Conservation (phyloP, 2,888 invertebrate genomes). For the Drosophila kanekoi region DNA sequence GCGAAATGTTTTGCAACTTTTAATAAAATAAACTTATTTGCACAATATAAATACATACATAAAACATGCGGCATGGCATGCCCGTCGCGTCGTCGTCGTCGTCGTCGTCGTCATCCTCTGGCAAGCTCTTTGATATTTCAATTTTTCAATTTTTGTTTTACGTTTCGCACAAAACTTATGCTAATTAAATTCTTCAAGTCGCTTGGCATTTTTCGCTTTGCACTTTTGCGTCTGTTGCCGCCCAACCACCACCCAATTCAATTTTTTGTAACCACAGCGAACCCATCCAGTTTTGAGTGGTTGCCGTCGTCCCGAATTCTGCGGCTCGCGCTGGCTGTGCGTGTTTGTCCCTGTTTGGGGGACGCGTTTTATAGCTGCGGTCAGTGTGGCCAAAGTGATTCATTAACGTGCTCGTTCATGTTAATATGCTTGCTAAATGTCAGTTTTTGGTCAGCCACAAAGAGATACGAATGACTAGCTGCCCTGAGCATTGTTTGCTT, state of each 20-base stretch:
- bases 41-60: conserved; percentile 65
- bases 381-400: conserved; percentile 62
- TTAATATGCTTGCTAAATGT: conserved; percentile 65
- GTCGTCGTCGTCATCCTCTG: conserved; percentile 2
- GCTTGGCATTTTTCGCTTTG: conserved; percentile 43
- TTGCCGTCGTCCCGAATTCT: conserved; percentile 14
- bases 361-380: conserved; percentile 51
- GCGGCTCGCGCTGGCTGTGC: conserved; percentile 4
- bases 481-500: conserved; percentile 18
- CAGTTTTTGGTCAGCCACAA: conserved; percentile 52
- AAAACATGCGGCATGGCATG: conserved; percentile 51
- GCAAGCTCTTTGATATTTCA: conserved; percentile 66
- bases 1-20: conserved; percentile 69
- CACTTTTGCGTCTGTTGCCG: conserved; percentile 14
- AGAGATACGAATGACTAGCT: conserved; percentile 31
- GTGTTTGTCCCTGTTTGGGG: conserved; percentile 16
- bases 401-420: conserved; percentile 65
- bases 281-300: conserved; percentile 48
- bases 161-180: conserved; percentile 59
- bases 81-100: conserved; percentile 3
- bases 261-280: conserved; percentile 30
- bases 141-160: conserved; percentile 66
- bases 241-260: background rate
- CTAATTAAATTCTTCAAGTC: conserved; percentile 68
- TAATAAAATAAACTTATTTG: conserved; percentile 74